Conservation (phyloP, 53 echinoderm and acorn worm genomes). For the Holothuria leucospilota region DNA sequence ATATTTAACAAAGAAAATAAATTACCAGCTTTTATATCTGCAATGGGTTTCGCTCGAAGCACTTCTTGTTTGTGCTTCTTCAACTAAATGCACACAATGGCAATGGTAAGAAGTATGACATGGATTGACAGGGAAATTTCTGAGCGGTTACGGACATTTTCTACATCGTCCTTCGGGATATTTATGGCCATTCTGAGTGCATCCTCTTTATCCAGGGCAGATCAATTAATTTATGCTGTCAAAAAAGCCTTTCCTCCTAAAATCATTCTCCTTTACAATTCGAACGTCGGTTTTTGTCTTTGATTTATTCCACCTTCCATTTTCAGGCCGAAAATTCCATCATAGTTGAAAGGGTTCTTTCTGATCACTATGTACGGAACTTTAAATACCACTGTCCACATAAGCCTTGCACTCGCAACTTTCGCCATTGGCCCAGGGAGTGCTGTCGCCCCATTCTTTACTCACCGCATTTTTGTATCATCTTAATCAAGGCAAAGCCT, state of each 20-base stretch:
- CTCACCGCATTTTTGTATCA: neutral
- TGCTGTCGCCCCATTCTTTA: neutral
- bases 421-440: conserved; percentile 5
- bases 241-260: neutral
- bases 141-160: too few species aligned
- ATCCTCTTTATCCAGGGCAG: too few species aligned
- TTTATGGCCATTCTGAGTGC: too few species aligned
- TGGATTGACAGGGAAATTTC: too few species aligned
- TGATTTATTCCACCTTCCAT: neutral
- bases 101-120: too few species aligned
- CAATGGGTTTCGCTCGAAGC: too few species aligned
- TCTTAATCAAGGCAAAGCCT: neutral
- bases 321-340: neutral
- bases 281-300: neutral
- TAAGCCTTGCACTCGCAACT: neutral
- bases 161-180: too few species aligned
- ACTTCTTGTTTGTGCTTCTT: too few species aligned
- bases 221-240: too few species aligned
- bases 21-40: too few species aligned
- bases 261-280: neutral
- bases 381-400: neutral
- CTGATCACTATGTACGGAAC: neutral
- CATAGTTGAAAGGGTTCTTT: neutral
- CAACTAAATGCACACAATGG: too few species aligned
- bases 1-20: too few species aligned